These are phyloP conservation scores for Acrocyrtus sp. DNA, from an alignment of 2,888 invertebrate species.

Conservation along the genomic window DNA sequence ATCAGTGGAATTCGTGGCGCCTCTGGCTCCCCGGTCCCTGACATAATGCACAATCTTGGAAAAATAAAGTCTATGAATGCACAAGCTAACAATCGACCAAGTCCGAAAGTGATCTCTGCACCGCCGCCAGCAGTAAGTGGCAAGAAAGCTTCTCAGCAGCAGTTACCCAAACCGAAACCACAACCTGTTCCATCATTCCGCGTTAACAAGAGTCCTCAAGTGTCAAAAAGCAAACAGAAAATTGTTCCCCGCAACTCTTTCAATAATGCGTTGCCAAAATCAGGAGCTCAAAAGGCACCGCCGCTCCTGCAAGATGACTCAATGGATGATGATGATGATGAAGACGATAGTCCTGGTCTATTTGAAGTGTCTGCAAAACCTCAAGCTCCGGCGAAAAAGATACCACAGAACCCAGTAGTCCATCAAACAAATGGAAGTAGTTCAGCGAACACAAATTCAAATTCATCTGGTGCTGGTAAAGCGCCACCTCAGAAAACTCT, in stretches of 20 bases:
- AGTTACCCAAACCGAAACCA: background rate
- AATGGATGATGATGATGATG: constrained; percentile 12
- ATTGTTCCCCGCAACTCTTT: constrained; percentile 19
- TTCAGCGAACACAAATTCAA: background rate
- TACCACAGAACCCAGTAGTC: too few relatives aligned
- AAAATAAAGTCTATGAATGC: constrained; percentile 30
- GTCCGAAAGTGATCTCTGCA: constrained; percentile 30
- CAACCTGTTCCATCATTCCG: background rate
- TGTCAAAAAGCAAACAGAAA: constrained; percentile 24
- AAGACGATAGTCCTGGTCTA: background rate
- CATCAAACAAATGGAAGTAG: background rate
- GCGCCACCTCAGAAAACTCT: constrained; percentile 10
- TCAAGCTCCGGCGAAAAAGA: too few relatives aligned
- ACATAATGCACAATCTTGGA: constrained; percentile 33
- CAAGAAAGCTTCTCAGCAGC: background rate
- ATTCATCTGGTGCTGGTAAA: constrained; percentile 14
- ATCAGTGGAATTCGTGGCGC: background rate
- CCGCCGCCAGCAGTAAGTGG: too few relatives aligned
- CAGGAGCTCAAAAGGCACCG: constrained; percentile 2
- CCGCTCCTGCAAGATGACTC: background rate
- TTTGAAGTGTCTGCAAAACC: background rate
- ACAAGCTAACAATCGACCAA: constrained; percentile 6
- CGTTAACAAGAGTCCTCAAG: constrained; percentile 5
- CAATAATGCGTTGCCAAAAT: constrained; percentile 28
- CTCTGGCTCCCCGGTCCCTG: constrained; percentile 3